phyloP scores from a whole-genome alignment of 2,888 invertebrate species.

The Drosophila picticornis region DNA sequence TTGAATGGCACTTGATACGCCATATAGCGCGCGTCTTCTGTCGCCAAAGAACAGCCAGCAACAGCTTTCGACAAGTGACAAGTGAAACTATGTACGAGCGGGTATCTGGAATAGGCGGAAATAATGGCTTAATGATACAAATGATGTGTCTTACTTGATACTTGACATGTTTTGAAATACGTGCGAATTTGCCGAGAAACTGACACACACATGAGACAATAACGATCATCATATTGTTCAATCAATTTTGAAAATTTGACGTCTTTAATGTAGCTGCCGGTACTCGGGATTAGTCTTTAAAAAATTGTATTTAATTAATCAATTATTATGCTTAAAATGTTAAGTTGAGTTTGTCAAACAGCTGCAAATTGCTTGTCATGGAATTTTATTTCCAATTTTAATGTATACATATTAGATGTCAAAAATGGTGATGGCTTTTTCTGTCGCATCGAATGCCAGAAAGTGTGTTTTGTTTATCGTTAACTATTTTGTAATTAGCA shows the following conservation, averaged over 20 bases:
- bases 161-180: conserved; percentile 61
- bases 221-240: conserved; percentile 34
- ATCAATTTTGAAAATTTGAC: background rate
- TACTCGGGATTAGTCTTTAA: background rate
- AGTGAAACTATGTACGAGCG: conserved; percentile 51
- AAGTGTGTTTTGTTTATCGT: background rate
- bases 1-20: conserved; percentile 64
- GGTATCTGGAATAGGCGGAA: conserved; percentile 66
- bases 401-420: background rate
- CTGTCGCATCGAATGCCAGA: background rate
- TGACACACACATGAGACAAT: conserved; percentile 14
- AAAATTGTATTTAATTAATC: conserved; percentile 17
- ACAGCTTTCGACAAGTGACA: conserved; percentile 58
- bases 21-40: conserved; percentile 38
- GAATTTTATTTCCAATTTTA: background rate
- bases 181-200: conserved; percentile 54
- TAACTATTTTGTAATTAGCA: conserved; percentile 1
- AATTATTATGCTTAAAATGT: background rate
- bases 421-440: too few species aligned
- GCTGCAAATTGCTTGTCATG: background rate
- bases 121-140: conserved; percentile 77
- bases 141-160: conserved; percentile 64
- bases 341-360: background rate
- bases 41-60: conserved; percentile 25
- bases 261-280: conserved; percentile 3